Percentiles rank a stretch among this genome's conserved stretches.
These are phyloP conservation scores for Lepidocyrtoides sp. DNA, from an alignment of 2,888 invertebrate species.

Conservation along the genomic window DNA sequence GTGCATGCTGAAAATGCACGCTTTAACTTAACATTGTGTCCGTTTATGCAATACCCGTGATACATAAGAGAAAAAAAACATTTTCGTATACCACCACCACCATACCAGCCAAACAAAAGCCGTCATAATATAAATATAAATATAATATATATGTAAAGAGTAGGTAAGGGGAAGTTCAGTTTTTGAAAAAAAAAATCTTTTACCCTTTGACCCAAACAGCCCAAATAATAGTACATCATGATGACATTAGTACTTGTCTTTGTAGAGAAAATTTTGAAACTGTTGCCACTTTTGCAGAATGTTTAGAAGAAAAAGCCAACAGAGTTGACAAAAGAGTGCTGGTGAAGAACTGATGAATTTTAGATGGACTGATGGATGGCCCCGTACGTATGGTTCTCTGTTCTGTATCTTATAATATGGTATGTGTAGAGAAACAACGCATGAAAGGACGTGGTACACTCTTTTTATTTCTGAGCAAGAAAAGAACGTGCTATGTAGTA, in stretches of 20 bases:
- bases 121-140: background rate
- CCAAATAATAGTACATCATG: background rate
- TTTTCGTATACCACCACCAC: too few relatives aligned
- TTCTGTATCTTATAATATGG: too few relatives aligned
- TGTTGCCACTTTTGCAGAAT: too few relatives aligned
- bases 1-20: background rate
- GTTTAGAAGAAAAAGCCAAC: too few relatives aligned
- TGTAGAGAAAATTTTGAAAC: too few relatives aligned
- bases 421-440: background rate
- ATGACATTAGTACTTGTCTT: too few relatives aligned
- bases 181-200: background rate
- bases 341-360: background rate
- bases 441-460: background rate
- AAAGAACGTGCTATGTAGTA: background rate
- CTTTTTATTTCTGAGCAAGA: background rate
- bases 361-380: background rate
- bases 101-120: background rate
- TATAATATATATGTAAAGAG: too few relatives aligned
- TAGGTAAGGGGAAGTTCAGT: slow-evolving; percentile 7
- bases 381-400: background rate
- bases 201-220: slow-evolving; percentile 9
- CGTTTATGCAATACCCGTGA: background rate
- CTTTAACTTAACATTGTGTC: background rate
- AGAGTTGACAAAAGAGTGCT: too few relatives aligned
- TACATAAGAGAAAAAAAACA: background rate